Base-by-base conservation (phyloP, 2,113 vertebrate species). In the Arothron firmamentum region DNA sequence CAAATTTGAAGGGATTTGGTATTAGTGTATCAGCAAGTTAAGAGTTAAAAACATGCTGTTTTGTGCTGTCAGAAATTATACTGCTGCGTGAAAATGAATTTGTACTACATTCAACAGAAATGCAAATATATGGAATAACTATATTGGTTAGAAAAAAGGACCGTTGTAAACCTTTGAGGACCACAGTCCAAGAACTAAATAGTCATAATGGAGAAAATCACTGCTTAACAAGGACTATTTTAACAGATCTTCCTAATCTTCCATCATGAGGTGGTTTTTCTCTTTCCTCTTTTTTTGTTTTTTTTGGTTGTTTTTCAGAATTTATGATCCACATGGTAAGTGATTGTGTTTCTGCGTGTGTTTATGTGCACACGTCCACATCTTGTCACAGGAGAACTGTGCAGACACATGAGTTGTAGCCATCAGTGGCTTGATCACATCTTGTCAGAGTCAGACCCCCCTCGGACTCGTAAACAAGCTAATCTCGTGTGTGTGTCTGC, bases 401-500 rank as follows among this genome's bases (percentile, higher is more conserved):
- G 88, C 80, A 75, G 80, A 72, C 77, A 85, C 85, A 89, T 89
- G 79, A 82, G 85, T 64, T 74, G 52, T 19, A 77, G 74, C 62
- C 72, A 89, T 89, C 86, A 89, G 80, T 68, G 62, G 74, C 73
- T 82, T 66, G 66, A 86, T 85, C 79, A 83, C 67, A 75, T 72
- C 66, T 80, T 80, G 80, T 75, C 75, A 56, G 65, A 83, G 67
- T 28, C 73, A 64, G 75, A 77, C 76, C 86, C 82, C 89, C 89
- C 77, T 79, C 81, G 53, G 85, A 71, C 76, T 64, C 50, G 78
- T 84, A 88, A 88, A 89, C 83, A 85, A 87, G 74, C 79, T 88
- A 83, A 87, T 87, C 83, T 82, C 66, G 49, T 31, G 56, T 45
- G 72, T 63, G 60, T 57, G 75, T 52, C 62, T 41, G 74, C 59